Percentiles rank a stretch among this genome's conserved stretches.
These are phyloP conservation scores for Gorsachius magnificus DNA, from an alignment of 2,797 vertebrate genomes.

Conservation along the genomic window DNA sequence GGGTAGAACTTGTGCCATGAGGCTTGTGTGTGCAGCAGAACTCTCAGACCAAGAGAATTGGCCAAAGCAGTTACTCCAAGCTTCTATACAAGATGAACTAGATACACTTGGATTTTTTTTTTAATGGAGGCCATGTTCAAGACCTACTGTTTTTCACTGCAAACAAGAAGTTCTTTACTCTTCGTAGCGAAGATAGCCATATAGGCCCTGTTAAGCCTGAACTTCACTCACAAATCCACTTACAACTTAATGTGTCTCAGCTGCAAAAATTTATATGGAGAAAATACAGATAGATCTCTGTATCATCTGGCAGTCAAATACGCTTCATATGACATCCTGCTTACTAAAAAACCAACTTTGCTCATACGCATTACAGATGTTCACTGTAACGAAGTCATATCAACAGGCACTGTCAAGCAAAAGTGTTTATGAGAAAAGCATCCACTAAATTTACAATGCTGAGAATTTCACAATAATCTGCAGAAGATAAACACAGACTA, in stretches of 20 bases:
- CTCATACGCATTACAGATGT: background rate
- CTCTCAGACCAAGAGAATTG: background rate
- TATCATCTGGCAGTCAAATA: background rate
- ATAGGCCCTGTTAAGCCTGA: background rate
- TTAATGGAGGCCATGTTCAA: background rate
- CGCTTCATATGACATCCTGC: background rate
- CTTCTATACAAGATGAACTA: background rate
- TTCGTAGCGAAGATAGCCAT: background rate
- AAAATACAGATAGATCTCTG: rapidly evolving
- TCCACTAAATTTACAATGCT: background rate
- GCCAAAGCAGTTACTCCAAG: background rate
- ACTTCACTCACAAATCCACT: background rate
- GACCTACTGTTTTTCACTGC: background rate
- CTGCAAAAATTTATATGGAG: background rate
- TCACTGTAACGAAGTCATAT: background rate
- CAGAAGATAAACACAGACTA: background rate
- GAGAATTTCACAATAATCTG: background rate
- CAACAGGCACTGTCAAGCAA: background rate
- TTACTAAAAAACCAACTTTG: background rate
- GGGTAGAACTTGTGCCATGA: background rate
- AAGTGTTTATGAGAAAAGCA: background rate
- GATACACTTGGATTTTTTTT: too few relatives aligned
- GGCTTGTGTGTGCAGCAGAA: background rate
- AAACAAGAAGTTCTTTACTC: background rate
- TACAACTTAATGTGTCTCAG: background rate